Evolutionary conservation across 2,113 vertebrate genomes (phyloP), one percentile per base, ranked within the genome.

Genomic region (Xiphias gladius): DNA sequence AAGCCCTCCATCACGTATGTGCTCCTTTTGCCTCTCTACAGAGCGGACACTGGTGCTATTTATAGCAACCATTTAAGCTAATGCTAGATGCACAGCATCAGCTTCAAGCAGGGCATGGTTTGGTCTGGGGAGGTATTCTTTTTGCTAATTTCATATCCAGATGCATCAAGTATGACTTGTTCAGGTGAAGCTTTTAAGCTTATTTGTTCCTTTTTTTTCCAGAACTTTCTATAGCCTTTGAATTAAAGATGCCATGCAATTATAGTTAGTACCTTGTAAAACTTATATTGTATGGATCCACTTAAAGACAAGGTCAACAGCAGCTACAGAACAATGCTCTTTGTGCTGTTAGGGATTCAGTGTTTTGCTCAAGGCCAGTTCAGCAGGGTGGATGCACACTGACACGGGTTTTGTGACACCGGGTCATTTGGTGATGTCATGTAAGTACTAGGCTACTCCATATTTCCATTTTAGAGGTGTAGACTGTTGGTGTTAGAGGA

Each of bases 1-100:
- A 55, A 55, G 20, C 22, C 54, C 54, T 26, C 11, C 12, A 13
- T 57, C 54, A 57, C 22, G 5, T n/a, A 5, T 22, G 4, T 57
- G 9, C 54, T 57, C 10, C 9, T 57, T 57, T 26, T 24, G 11
- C 37, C 20, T 55, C 43, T 62, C 26, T 37, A 12, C 65, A 24
- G 11, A 50, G n/a, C 66, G 52, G 24, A 58, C 20, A 32, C 5
- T 13, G 20, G n/a, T 0, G 24, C 72, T 75, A 59, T 75, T 69
- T 66, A 54, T 82, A 62, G 55, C 11, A 24, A 4, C 37, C n/a
- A n/a, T 66, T 28, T 26, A 58, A 64, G 48, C 37, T 64, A 64
- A 57, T 14, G 19, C 67, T 14, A 13, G 14, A 75, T 30, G 11
- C 32, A 41, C 63, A 41, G 55, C 35, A 63, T 75, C 20, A 26